A percentile compares a stretch with the other conserved stretches of the same genome.
These are phyloP conservation scores for Daphoenositta chrysoptera DNA, from an alignment of 2,113 vertebrate species.

Conservation along the genomic window DNA sequence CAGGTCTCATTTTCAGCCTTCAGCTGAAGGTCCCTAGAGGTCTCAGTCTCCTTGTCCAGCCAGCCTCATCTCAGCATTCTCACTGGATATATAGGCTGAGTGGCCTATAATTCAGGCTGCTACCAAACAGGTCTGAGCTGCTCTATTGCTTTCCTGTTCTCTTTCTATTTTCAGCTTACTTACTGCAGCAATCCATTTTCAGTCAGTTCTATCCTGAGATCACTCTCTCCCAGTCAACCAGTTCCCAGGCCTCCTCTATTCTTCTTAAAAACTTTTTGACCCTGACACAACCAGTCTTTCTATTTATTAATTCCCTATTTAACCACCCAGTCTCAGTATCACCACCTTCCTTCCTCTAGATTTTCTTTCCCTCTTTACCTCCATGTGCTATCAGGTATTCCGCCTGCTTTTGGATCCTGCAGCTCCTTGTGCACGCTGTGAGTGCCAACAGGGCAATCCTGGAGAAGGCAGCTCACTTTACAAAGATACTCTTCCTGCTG, in stretches of 20 bases:
- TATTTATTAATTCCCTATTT: neutral
- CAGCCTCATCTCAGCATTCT: neutral
- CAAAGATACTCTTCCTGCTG: neutral
- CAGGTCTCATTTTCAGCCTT: neutral
- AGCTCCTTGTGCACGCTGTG: neutral
- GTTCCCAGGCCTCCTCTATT: neutral
- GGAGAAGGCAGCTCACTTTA: neutral
- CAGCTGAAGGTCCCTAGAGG: neutral
- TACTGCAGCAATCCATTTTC: neutral
- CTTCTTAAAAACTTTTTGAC: neutral
- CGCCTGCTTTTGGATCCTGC: neutral
- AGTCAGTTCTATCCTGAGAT: neutral
- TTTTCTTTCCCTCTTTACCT: neutral
- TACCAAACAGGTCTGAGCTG: neutral
- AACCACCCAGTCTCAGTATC: neutral
- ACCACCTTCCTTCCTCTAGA: neutral
- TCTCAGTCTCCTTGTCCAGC: neutral
- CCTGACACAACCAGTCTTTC: neutral
- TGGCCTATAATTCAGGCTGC: neutral
- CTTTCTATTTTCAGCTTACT: neutral
- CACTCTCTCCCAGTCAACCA: neutral
- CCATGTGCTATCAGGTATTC: accelerated
- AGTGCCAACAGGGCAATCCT: neutral
- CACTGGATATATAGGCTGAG: neutral
- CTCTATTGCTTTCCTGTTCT: neutral